Base-by-base conservation (phyloP, 2,113 vertebrate species). In the Willisornis vidua region DNA sequence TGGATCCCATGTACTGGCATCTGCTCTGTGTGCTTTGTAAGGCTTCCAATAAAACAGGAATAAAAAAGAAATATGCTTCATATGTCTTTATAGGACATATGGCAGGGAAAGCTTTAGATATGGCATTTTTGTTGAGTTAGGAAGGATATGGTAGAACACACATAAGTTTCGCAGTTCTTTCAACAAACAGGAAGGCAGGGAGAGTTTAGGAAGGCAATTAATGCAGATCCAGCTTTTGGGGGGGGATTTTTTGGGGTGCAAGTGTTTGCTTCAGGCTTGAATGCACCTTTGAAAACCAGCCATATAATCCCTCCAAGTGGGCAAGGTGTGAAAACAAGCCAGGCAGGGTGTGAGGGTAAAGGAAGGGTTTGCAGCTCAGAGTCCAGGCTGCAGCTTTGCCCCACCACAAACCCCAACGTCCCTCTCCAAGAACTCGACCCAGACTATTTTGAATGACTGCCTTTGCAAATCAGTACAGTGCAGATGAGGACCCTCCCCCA, bases 1-100 rank as follows among this genome's bases (percentile, higher is more conserved):
- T 94, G 95, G 93, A 93, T 97, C 71, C 51, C 84, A 94, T 89
- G 95, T 92, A 63, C 91, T 97, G 97, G 96, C 93, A 93, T 97
- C 86, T 91, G 66, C 51, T 94, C 88, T 96, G 95, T 95, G 35
- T 96, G 95, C 88, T 97, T 97, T 97, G 97, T 96, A 96, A 95
- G 91, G 52, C 58, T 94, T 97, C 96, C 95, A 97, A 89, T 93
- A 95, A 95, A 94, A 96, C 94, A 91, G 79, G 78, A 94, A 90
- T 95, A 91, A 92, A 95, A 94, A 82, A 96, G 90, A 96, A 95
- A 95, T 85, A 95, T 90, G 62, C 79, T 93, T 97, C 91, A 82
- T 90, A 92, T 94, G 94, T 79, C 94, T 95, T 6, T 68, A 51
- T 49, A 61, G 85, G 89, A 94, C 95, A 82, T 89, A 66, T 94